Evolutionary conservation across 1,140 invertebrate genomes (phyloP), one percentile per base, ranked within the genome.

Genomic region (Drosophila parvula): DNA sequence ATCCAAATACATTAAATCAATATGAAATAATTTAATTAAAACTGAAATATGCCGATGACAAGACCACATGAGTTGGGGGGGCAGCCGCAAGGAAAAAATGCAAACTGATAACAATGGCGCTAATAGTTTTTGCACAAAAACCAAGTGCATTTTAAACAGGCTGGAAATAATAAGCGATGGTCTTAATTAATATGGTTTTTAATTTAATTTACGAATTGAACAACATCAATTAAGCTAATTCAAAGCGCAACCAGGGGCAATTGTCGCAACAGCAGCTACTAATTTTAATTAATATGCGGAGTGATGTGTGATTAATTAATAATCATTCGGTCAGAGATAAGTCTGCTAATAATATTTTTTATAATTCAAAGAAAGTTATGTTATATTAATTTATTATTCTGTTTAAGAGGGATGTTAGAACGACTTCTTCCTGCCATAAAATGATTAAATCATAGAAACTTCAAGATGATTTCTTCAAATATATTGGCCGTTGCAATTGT

Each of bases 1-100:
- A 82, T 89, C 64, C 73, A 83, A 86, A 82, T 82, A 55, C 79
- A 86, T 82, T 82, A 82, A 85, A 82, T 82, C 83, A 86, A 85
- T 82, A 82, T 59, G 38, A 60, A 76, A 86, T 82, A 82, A 85
- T 85, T 86, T 69, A 82, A 86, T 85, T 82, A 85, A 86, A 70
- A 62, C 63, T 64, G 40, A 81, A 74, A 67, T 48, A 76, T 45
- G 34, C 14, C 40, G 5, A 47, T n/a, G 18, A 56, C 32, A 38
- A 10, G 36, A 30, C 7, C n/a, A 8, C 12, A 6, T n/a, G 30
- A 60, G 51, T 55, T 56, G 9, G 18, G 34, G 34, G 41, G 44
- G 11, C 48, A 36, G 40, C 27, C 53, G 56, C 65, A 74, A 36
- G 78, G 78, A 73, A 62, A 34, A 60, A 34, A 30, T 22, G 28